Percentiles rank a stretch among this genome's conserved stretches.
Conservation (phyloP, 2,888 invertebrate genomes). For the Apocheima hispidaria region DNA sequence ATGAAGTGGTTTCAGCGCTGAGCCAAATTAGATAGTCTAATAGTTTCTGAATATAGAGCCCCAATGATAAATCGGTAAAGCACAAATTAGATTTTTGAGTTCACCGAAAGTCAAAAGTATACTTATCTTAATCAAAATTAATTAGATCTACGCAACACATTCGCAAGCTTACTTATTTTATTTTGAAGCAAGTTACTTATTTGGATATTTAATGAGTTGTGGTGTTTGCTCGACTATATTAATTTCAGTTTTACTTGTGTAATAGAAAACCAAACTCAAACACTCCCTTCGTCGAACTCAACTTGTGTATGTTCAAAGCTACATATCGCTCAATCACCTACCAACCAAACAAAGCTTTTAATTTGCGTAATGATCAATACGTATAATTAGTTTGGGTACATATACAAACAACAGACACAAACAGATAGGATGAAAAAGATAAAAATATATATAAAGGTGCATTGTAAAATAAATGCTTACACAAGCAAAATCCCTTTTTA, state of each 20-base stretch:
- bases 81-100: neutral
- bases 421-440: neutral
- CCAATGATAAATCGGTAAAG: neutral
- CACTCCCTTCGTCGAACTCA: constrained; percentile 8
- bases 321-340: constrained; percentile 15
- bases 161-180: neutral
- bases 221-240: neutral
- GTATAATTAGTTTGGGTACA: constrained; percentile 12
- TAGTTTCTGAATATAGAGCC: neutral
- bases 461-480: neutral
- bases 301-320: constrained; percentile 8
- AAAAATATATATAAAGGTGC: neutral
- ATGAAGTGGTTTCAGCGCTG: constrained; percentile 16
- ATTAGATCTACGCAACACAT: neutral
- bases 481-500: neutral
- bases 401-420: neutral
- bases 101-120: too few species aligned
- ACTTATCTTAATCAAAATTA: too few species aligned
- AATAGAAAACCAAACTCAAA: constrained; percentile 12
- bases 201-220: neutral
- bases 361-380: constrained; percentile 11
- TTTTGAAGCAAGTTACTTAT: too few species aligned
- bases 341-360: constrained; percentile 25
- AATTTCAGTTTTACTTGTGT: neutral
- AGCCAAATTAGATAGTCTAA: constrained; percentile 20